These are phyloP conservation scores for Recurvirostra avosetta DNA, from an alignment of 2,113 vertebrate species.

Conservation along the genomic window DNA sequence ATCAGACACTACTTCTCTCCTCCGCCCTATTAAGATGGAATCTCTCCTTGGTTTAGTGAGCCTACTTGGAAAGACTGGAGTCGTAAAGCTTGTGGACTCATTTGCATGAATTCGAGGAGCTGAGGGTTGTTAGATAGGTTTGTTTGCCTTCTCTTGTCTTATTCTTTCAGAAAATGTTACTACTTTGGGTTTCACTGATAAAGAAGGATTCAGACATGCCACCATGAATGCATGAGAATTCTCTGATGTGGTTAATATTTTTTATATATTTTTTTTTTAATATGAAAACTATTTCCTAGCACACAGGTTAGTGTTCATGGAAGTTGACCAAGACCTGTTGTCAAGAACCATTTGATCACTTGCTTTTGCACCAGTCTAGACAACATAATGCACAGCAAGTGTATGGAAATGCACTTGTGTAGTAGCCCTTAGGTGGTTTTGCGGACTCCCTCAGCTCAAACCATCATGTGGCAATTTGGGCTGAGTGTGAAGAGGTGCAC, in stretches of 20 bases:
- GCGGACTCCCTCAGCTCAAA: background rate
- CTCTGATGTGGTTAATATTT: background rate
- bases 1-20: background rate
- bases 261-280: background rate
- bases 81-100: background rate
- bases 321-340: background rate
- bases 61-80: background rate
- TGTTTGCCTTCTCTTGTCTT: background rate
- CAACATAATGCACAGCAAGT: background rate
- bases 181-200: background rate
- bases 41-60: background rate
- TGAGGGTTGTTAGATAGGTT: background rate
- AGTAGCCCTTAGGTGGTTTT: background rate
- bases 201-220: background rate
- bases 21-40: background rate
- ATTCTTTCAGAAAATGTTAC: background rate
- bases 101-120: background rate
- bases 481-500: background rate
- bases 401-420: background rate
- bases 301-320: accelerated
- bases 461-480: background rate
- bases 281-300: background rate
- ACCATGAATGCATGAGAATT: background rate
- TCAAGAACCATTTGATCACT: background rate
- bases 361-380: background rate